These are phyloP conservation scores for Spinus pinus DNA, from an alignment of 2,797 vertebrate genomes.

Conservation along the genomic window DNA sequence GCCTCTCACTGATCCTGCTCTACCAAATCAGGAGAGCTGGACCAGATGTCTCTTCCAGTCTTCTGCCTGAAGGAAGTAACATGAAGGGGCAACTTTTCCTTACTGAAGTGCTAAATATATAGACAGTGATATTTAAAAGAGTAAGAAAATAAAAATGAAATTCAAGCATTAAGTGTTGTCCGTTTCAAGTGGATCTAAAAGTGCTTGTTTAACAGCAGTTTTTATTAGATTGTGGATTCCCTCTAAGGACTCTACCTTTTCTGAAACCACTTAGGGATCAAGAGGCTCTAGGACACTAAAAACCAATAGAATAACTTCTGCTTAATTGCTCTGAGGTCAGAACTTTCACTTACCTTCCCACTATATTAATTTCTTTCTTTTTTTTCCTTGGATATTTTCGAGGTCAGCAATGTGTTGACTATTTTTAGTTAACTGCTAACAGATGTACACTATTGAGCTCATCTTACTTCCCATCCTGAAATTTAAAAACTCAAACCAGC, in stretches of 20 bases:
- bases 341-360: constrained; percentile 13
- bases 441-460: background rate
- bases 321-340: constrained; percentile 28
- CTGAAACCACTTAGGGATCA: background rate
- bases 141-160: background rate
- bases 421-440: constrained; percentile 50
- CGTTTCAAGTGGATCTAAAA: background rate
- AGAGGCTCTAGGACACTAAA: background rate
- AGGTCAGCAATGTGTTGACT: constrained; percentile 40
- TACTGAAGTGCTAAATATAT: background rate
- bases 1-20: background rate
- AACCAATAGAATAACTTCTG: background rate
- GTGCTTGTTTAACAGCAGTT: background rate
- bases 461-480: constrained; percentile 12
- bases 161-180: background rate
- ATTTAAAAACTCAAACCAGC: constrained; percentile 39
- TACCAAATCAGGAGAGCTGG: background rate
- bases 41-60: background rate
- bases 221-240: background rate
- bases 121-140: background rate
- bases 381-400: background rate
- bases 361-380: background rate
- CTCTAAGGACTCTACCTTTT: background rate
- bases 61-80: background rate
- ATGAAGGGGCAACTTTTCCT: background rate